Base-by-base conservation (phyloP, 1,140 invertebrate species). In the Temnothorax longispinosus region DNA sequence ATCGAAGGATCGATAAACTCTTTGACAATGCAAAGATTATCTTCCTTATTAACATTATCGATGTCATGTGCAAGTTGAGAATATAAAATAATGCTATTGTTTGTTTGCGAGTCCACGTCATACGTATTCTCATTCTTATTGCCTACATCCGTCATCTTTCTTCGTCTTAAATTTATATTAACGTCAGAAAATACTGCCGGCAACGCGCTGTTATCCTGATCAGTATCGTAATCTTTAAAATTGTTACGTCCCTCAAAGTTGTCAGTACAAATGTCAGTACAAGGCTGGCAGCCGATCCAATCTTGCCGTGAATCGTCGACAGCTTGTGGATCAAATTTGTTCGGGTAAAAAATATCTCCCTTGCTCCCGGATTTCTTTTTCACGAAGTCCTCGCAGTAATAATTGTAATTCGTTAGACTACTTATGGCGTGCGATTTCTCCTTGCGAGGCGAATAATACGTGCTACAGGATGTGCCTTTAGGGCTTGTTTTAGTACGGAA, bases 331-430 rank as follows among this genome's bases (percentile, higher is more conserved):
- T 84, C 38, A 13, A 74, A 78, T 47, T 82, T 50, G 4, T 88
- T 71, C 41, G 15, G 54, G 0, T 18, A 38, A 13, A 81, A 75
- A 35, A 88, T 41, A 35, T 87, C 88, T n/a, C 2, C 54, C 27
- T 90, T 88, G 13, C 10, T 76, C 27, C n/a, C n/a, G 1, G 41
- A 7, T 44, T 87, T 86, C 18, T 77, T 65, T 21, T 74, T 65
- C 2, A 52, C 18, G 13, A 87, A 87, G 2, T 56, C 60, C 3
- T 87, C 65, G 15, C 58, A 64, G 10, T 88, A 87, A 62, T 85
- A 88, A 85, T 89, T 87, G 15, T 88, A 90, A 87, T 52, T 80
- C 8, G 32, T 11, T 10, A 86, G n/a, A 67, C 52, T 7, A 7
- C 67, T 52, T 1, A 27, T 15, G 2, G n/a, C 27, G 38, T n/a